These are phyloP conservation scores for Perca fluviatilis DNA, from an alignment of 2,113 vertebrate genomes.

Conservation along the genomic window DNA sequence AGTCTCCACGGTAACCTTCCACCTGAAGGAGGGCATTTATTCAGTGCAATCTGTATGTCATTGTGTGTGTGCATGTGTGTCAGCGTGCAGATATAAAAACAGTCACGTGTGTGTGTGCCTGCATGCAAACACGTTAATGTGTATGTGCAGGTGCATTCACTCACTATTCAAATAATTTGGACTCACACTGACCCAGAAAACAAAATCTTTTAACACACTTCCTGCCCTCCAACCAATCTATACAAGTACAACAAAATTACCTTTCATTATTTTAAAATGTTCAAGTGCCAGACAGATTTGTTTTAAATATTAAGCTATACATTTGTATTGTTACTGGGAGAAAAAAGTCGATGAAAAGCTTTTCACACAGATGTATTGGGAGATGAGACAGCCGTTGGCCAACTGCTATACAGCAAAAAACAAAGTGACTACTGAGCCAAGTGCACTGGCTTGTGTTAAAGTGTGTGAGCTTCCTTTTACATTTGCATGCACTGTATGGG, in stretches of 20 bases:
- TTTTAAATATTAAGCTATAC: too few species aligned
- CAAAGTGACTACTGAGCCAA: not conserved
- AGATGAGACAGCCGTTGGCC: not conserved
- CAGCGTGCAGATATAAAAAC: slow-evolving; percentile 25
- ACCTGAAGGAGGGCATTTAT: slow-evolving; percentile 81
- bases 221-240: not conserved
- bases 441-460: not conserved
- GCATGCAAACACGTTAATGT: slow-evolving; percentile 41
- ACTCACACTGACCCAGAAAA: slow-evolving; percentile 61
- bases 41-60: slow-evolving; percentile 61
- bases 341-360: not conserved
- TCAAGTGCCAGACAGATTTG: not conserved
- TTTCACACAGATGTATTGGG: not conserved
- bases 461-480: not conserved
- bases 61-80: slow-evolving; percentile 29
- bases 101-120: slow-evolving; percentile 35
- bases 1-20: slow-evolving; percentile 83
- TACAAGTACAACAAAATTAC: not conserved
- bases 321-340: not conserved
- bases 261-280: not conserved
- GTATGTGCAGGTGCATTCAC: slow-evolving; percentile 52
- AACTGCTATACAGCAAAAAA: not conserved
- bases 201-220: slow-evolving; percentile 4
- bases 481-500: not conserved
- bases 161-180: slow-evolving; percentile 74